Evolutionary conservation across 2,888 invertebrate species (phyloP), one percentile per base, ranked within the genome.

Genomic region (Xestia c-nigrum): DNA sequence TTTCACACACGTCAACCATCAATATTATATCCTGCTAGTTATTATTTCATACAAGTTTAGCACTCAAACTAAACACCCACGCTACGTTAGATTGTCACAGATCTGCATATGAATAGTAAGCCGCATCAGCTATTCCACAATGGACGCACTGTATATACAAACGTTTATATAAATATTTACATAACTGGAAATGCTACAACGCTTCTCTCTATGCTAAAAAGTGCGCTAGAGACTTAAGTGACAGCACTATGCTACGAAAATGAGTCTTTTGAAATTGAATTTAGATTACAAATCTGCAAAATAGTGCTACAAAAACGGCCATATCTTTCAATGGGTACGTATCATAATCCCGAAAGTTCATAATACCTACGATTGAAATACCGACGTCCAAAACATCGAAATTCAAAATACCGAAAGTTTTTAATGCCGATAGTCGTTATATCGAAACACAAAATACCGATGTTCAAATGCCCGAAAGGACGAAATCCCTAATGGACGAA

Each of bases 41-140:
- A 61, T 68, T 50, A 14, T 82, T 76, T 52, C 66, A 72, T 46
- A 66, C 40, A 47, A 71, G 57, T 84, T 72, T 64, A 71, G 0
- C 55, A 19, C 61, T 16, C 31, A 69, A 70, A 67, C 55, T 70
- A 74, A 72, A 75, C 70, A 71, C 16, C 46, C 57, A 55, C 61
- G 50, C 61, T 16, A 21, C 69, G 72, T 63, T 66, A 78, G 75
- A 78, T 68, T 59, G 65, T 63, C 61, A 57, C 63, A 64, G 68
- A 83, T 84, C 79, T 84, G 63, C 84, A 85, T 84, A 74, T 84
- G 83, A 84, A 84, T 85, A 63, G 83, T 77, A 65, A 68, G 74
- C 69, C 52, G 68, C 63, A 74, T 78, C 74, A 72, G 78, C 63
- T 65, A 85, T 72, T 50, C 71, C 40, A 69, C 74, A 77, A 61